Conservation (phyloP, 2,797 vertebrate genomes). For the Aeoliscus strigatus region DNA sequence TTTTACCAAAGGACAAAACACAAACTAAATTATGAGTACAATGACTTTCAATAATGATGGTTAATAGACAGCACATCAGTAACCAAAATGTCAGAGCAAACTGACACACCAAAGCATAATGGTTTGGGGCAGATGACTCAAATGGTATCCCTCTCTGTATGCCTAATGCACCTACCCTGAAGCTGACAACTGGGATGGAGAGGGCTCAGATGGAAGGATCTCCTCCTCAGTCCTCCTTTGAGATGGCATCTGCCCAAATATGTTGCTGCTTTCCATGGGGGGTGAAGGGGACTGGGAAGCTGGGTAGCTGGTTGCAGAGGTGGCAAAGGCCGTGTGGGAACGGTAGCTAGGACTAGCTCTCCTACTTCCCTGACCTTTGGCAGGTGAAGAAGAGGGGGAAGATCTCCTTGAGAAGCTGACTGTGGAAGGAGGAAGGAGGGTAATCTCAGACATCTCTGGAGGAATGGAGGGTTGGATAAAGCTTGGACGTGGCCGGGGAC, state of each 20-base stretch:
- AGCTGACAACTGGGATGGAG: slow-evolving; percentile 89
- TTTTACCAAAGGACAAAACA: slow-evolving; percentile 13
- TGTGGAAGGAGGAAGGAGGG: slow-evolving; percentile 91
- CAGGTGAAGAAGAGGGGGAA: slow-evolving; percentile 91
- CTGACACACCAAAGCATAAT: slow-evolving; percentile 64
- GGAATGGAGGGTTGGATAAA: slow-evolving; percentile 82
- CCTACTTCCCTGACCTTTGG: slow-evolving; percentile 82
- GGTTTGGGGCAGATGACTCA: slow-evolving; percentile 62
- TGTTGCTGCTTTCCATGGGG: slow-evolving; percentile 84
- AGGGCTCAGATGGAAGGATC: slow-evolving; percentile 91
- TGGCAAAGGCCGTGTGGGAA: slow-evolving; percentile 85
- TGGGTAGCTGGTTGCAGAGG: slow-evolving; percentile 85
- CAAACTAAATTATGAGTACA: slow-evolving; percentile 22
- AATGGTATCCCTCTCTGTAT: slow-evolving; percentile 62
- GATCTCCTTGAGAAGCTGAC: slow-evolving; percentile 95
- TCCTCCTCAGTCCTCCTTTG: slow-evolving; percentile 89
- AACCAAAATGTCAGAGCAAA: slow-evolving; percentile 53
- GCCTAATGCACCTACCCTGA: slow-evolving; percentile 90
- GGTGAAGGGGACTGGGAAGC: slow-evolving; percentile 82
- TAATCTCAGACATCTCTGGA: slow-evolving; percentile 91
- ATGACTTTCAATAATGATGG: slow-evolving; percentile 31
- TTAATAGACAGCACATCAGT: slow-evolving; percentile 33
- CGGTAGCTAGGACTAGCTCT: slow-evolving; percentile 81
- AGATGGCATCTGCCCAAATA: slow-evolving; percentile 89
- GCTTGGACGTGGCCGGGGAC: slow-evolving; percentile 91